Base-by-base conservation (phyloP, 2,113 vertebrate species). In the Hyla sarda region DNA sequence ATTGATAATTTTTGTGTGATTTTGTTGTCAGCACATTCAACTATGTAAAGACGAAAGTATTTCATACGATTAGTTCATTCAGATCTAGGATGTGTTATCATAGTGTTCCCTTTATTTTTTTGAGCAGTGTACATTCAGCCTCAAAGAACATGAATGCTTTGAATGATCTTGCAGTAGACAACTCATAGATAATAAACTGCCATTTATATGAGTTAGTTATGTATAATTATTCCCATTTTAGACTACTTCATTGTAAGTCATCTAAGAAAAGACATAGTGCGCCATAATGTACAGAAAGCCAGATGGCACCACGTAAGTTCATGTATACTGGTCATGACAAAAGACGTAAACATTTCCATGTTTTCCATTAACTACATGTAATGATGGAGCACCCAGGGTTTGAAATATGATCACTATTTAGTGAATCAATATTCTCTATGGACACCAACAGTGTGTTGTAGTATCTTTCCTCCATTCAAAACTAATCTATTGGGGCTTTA, bases 401-500 rank as follows among this genome's bases (percentile, higher is more conserved):
- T 69, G 84, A 71, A 86, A 86, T 72, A 25, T 52, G 77, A 85
- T 79, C 60, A 80, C 23, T 60, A 86, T 72, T 86, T 86, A 84
- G 52, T 60, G 60, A 80, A 50, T 67, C 65, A 45, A 28, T 80
- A 86, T 58, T 86, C 67, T 72, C 67, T 11, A 80, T 28, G 84
- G 65, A 80, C 11, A 3, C 14, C 0, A 30, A n/a, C 41, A 84
- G 82, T 34, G 48, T 81, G 48, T 8, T 32, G 54, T 32, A 65
- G 50, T 77, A 11, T 69, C 32, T 48, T 65, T 19, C 62, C 32
- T 56, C 47, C 50, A 52, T 79, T 86, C 32, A 37, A 45, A 79
- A 69, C 48, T 81, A 86, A 86, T 81, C 84, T 81, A 81, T 80
- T 60, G 84, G 78, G 84, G 84, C 48, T 67, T 76, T 81, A 80